Percentiles rank a stretch among this genome's conserved stretches.
phyloP scores from a whole-genome alignment of 2,797 vertebrate genomes.

The Mycteria americana region DNA sequence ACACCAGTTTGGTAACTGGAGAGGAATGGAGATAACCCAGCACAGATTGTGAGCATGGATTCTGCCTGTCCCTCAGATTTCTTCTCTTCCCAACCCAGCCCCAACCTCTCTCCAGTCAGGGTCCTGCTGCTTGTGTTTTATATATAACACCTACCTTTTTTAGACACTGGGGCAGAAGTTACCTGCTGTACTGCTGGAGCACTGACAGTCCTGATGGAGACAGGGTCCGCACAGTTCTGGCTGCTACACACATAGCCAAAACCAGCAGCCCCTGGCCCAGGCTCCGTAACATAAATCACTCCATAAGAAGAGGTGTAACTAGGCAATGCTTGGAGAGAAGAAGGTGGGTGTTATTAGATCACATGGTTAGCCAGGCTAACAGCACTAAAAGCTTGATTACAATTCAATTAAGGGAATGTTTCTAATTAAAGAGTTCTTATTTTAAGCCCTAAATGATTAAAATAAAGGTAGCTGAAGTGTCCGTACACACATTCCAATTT shows the following conservation, averaged over 20 bases:
- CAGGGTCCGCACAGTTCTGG: background rate
- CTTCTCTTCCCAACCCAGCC: background rate
- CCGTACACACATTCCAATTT: background rate
- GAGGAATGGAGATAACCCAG: background rate
- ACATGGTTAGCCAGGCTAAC: conserved; percentile 13
- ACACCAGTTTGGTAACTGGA: background rate
- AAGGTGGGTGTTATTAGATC: conserved; percentile 50
- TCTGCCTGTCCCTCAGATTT: background rate
- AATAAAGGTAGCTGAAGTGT: conserved; percentile 51
- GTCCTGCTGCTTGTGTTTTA: background rate
- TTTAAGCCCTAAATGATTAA: conserved; percentile 61
- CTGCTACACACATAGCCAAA: background rate
- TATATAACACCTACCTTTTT: background rate
- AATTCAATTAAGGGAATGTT: conserved; percentile 61
- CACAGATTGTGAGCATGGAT: background rate
- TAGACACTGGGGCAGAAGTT: background rate
- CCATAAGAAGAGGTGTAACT: background rate
- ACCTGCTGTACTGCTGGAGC: background rate
- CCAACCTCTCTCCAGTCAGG: fast-evolving
- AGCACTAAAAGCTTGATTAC: conserved; percentile 55
- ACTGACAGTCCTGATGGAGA: background rate
- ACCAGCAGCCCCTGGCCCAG: background rate
- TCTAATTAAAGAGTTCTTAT: conserved; percentile 64
- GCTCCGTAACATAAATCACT: background rate
- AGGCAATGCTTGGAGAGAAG: conserved; percentile 15